These are phyloP conservation scores for Apus apus DNA, from an alignment of 2,113 vertebrate species.

Conservation along the genomic window DNA sequence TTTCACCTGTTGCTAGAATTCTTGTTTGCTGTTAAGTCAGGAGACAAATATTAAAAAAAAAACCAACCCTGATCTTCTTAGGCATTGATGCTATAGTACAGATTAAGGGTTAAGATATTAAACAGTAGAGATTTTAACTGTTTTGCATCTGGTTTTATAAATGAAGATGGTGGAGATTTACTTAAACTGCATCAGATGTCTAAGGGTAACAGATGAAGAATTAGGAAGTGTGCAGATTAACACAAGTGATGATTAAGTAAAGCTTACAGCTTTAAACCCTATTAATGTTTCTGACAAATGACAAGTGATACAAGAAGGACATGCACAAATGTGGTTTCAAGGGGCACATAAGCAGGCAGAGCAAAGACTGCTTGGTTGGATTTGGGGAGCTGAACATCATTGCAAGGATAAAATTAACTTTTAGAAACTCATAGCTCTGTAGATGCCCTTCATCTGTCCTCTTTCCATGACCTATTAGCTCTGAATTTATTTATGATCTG, in stretches of 20 bases:
- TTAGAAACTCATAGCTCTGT: neutral
- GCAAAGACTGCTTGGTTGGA: neutral
- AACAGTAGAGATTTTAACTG: constrained; percentile 44
- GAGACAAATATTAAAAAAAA: neutral
- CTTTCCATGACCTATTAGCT: neutral
- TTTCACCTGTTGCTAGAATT: constrained; percentile 35
- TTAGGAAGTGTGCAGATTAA: constrained; percentile 68
- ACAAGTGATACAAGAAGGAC: neutral
- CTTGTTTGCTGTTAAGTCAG: neutral
- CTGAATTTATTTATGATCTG: neutral
- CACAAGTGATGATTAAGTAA: constrained; percentile 38
- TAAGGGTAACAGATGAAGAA: constrained; percentile 54
- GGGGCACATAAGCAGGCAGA: neutral
- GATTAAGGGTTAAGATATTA: constrained; percentile 60
- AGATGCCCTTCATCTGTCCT: neutral
- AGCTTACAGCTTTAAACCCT: constrained; percentile 60
- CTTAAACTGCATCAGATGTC: constrained; percentile 43
- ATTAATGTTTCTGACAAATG: constrained; percentile 26
- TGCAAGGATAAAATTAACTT: neutral
- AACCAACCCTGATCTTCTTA: constrained; percentile 33
- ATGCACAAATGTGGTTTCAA: neutral
- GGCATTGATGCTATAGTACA: neutral
- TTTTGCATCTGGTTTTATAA: constrained; percentile 63
- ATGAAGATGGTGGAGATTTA: constrained; percentile 45
- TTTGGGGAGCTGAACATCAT: neutral